phyloP scores from a whole-genome alignment of 2,888 invertebrate genomes.

The Lacanobia wlatinum region DNA sequence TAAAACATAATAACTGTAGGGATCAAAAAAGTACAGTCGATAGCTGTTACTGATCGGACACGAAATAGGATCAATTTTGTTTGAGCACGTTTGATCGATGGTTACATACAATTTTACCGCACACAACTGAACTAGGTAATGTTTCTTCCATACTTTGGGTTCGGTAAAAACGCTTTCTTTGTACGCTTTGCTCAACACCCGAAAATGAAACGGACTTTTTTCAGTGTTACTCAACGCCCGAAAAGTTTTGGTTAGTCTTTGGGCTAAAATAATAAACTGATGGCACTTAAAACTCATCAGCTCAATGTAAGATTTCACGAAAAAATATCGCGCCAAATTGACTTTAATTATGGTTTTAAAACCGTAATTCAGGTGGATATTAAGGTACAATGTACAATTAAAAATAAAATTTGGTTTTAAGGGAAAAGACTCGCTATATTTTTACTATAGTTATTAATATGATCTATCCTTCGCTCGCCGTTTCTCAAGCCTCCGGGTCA shows the following conservation, averaged over 20 bases:
- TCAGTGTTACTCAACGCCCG: not conserved
- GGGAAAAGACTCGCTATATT: no score
- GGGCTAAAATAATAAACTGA: not conserved
- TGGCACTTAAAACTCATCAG: not conserved
- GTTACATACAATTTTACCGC: constrained; percentile 43
- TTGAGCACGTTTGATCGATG: constrained; percentile 56
- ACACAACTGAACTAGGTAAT: constrained; percentile 35
- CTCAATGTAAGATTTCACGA: not conserved
- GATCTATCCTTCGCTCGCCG: no score
- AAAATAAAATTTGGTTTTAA: no score
- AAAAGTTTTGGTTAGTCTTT: not conserved
- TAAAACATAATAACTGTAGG: not conserved
- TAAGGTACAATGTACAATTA: no score
- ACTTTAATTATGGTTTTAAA: not conserved
- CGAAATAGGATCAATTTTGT: constrained; percentile 43
- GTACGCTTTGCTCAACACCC: not conserved
- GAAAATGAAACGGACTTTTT: not conserved
- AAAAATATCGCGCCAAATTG: not conserved
- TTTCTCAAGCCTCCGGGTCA: not conserved
- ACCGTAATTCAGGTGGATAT: no score
- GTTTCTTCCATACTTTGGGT: constrained; percentile 5
- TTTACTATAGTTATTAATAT: no score
- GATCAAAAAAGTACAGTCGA: not conserved
- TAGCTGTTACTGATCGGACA: constrained; percentile 22
- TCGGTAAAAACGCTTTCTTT: constrained; percentile 6